phyloP scores from a whole-genome alignment of 2,888 invertebrate species.

The Mesodorylaimus sp. region DNA sequence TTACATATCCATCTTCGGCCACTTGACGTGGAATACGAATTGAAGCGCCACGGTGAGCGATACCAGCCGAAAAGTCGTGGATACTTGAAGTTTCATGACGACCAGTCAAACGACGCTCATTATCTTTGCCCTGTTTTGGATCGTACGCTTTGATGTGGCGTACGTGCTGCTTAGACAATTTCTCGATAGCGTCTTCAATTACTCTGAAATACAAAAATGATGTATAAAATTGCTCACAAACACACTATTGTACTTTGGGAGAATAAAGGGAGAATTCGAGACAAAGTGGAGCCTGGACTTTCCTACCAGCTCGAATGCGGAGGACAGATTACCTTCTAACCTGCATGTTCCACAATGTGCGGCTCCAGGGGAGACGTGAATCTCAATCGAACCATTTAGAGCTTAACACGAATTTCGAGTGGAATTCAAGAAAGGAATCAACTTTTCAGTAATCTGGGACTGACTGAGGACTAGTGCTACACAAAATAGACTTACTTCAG shows the following conservation, averaged over 20 bases:
- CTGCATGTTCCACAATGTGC: too few relatives aligned
- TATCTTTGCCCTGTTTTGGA: conserved; percentile 84
- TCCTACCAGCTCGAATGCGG: too few relatives aligned
- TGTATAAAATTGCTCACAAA: not conserved
- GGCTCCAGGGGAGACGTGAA: too few relatives aligned
- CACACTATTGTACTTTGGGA: too few relatives aligned
- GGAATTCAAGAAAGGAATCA: too few relatives aligned
- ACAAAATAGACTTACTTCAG: conserved; percentile 11
- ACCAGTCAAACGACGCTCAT: conserved; percentile 81
- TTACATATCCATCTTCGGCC: conserved; percentile 20
- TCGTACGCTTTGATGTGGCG: conserved; percentile 91
- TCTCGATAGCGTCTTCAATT: conserved; percentile 87
- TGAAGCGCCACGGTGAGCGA: conserved; percentile 22
- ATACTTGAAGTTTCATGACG: conserved; percentile 89
- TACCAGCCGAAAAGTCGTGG: conserved; percentile 61
- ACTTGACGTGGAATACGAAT: conserved; percentile 25
- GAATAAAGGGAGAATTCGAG: too few relatives aligned
- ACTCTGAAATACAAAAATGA: conserved; percentile 42
- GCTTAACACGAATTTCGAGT: too few relatives aligned
- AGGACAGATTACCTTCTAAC: too few relatives aligned
- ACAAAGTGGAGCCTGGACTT: too few relatives aligned
- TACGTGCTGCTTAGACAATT: conserved; percentile 69
- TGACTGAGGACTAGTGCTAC: too few relatives aligned
- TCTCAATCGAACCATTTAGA: too few relatives aligned
- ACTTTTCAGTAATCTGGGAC: too few relatives aligned